Conservation (phyloP, 2,797 vertebrate genomes). For the Hybognathus amarus region DNA sequence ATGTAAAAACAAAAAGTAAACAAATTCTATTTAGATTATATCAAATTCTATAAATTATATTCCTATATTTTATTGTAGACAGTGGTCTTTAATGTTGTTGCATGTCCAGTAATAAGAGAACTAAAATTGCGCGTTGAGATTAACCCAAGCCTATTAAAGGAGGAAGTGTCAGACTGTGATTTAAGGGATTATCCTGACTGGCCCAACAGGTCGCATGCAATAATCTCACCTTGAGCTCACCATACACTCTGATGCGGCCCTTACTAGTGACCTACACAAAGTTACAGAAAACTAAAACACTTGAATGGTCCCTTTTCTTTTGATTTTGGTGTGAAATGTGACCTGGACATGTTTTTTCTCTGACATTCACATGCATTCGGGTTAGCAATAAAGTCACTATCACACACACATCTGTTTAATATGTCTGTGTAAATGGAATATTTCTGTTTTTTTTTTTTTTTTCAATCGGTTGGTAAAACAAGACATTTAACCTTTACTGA, state of each 20-base stretch:
- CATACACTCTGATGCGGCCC: neutral
- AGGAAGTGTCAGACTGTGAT: slow-evolving; percentile 2
- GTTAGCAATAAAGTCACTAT: neutral
- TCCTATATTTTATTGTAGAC: neutral
- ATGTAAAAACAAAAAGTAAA: neutral
- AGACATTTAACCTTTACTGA: neutral
- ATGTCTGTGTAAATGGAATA: neutral
- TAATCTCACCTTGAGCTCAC: neutral
- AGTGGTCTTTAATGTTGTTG: neutral
- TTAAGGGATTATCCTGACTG: slow-evolving; percentile 6
- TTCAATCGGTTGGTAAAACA: neutral
- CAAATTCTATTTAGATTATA: neutral
- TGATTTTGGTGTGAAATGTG: neutral
- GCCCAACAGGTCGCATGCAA: neutral
- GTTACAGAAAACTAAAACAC: neutral
- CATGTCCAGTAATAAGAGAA: neutral
- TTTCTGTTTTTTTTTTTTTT: neutral
- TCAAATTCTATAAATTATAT: too few species aligned
- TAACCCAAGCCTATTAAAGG: slow-evolving; percentile 22
- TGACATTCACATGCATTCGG: neutral
- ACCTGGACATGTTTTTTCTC: neutral
- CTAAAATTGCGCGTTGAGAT: neutral
- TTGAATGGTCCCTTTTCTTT: neutral
- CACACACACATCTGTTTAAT: neutral
- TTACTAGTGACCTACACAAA: neutral